These are phyloP conservation scores for Neolamprologus brichardi DNA, from an alignment of 2,113 vertebrate genomes.

Conservation along the genomic window DNA sequence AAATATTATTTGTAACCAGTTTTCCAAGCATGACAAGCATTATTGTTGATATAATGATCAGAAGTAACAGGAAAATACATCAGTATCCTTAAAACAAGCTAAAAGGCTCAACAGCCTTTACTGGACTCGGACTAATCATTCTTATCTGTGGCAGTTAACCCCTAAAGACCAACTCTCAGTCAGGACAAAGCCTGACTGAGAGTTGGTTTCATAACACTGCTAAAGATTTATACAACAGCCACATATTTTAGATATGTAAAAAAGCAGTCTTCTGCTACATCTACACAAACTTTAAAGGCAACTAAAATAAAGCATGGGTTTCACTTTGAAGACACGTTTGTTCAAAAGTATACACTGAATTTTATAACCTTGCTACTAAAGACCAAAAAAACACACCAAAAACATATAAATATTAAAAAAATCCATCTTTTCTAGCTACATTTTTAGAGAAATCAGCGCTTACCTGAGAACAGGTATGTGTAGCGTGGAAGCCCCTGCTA, in stretches of 20 bases:
- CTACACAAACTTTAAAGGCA: background rate
- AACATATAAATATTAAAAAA: background rate
- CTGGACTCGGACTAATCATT: background rate
- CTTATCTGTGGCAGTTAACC: background rate
- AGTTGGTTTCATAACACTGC: background rate
- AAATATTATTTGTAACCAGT: background rate
- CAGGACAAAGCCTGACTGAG: background rate
- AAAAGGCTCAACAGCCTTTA: background rate
- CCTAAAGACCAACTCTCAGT: background rate
- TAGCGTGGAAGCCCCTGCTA: background rate
- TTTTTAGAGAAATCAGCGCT: background rate
- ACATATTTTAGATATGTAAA: background rate
- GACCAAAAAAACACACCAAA: background rate
- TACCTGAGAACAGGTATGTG: slow-evolving; percentile 25
- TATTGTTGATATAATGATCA: background rate
- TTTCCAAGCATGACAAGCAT: background rate
- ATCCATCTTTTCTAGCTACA: background rate
- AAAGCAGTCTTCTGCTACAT: background rate
- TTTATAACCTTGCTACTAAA: background rate
- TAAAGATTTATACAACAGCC: background rate
- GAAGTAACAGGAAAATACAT: background rate
- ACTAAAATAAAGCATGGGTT: background rate
- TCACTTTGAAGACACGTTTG: background rate
- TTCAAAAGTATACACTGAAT: background rate
- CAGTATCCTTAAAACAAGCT: background rate